Percentiles rank a stretch among this genome's conserved stretches.
phyloP scores from a whole-genome alignment of 2,797 vertebrate species.

The Natrix natrix region DNA sequence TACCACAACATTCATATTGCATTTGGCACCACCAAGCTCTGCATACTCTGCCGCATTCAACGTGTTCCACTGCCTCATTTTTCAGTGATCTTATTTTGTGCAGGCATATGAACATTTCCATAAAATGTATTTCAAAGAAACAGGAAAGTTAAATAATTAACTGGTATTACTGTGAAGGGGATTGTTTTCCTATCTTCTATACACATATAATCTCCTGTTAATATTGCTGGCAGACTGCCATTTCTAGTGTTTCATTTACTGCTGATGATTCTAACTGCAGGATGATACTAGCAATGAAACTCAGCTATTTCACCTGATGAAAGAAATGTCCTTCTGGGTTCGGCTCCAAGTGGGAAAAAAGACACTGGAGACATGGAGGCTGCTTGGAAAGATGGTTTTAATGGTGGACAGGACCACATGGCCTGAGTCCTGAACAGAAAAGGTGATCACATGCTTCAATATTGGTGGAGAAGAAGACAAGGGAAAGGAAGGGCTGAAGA shows the following conservation, averaged over 20 bases:
- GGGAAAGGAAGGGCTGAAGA: no score
- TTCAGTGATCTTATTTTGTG: neutral
- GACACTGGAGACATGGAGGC: no score
- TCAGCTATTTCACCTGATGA: neutral
- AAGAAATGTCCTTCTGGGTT: no score
- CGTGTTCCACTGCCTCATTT: neutral
- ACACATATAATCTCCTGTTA: neutral
- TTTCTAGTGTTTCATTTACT: neutral
- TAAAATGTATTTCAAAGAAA: neutral
- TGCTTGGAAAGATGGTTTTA: no score
- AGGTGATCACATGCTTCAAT: no score
- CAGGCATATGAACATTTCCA: neutral
- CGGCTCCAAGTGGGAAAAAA: no score
- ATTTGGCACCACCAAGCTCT: neutral
- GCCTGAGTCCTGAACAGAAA: no score
- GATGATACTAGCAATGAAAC: neutral
- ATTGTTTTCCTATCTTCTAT: neutral
- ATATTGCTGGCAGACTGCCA: neutral
- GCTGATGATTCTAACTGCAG: neutral
- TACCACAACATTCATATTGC: neutral
- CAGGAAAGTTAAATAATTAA: neutral
- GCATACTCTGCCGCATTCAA: neutral
- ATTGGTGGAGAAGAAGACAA: no score
- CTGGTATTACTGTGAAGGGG: neutral
- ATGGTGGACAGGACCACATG: no score